Percentiles rank a stretch among this genome's conserved stretches.
phyloP scores from a whole-genome alignment of 2,113 vertebrate species.

The Chaenogobius annularis region DNA sequence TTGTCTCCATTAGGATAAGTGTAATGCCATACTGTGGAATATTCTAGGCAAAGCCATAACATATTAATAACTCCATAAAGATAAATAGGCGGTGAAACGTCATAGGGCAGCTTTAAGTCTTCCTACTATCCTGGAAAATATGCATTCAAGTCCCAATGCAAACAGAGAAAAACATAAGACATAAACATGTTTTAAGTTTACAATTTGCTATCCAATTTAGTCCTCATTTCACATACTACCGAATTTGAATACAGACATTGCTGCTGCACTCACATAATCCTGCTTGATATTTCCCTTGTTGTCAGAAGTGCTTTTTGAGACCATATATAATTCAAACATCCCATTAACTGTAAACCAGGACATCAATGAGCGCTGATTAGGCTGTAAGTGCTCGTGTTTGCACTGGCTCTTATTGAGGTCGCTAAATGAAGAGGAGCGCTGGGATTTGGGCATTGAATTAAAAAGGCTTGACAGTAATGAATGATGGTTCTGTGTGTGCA shows the following conservation, averaged over 20 bases:
- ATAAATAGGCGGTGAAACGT: too few relatives aligned
- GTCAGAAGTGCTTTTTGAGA: constrained; percentile 16
- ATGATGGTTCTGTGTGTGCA: constrained; percentile 59
- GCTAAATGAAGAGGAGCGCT: constrained; percentile 23
- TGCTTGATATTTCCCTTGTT: background rate
- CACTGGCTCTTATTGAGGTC: constrained; percentile 14
- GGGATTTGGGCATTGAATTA: constrained; percentile 25
- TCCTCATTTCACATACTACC: background rate
- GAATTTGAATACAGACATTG: background rate
- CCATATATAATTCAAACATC: constrained; percentile 4
- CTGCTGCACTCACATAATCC: background rate
- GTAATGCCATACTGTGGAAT: too few relatives aligned
- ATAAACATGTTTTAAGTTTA: background rate
- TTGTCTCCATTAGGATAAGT: too few relatives aligned
- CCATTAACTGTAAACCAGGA: constrained; percentile 1
- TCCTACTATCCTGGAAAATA: background rate
- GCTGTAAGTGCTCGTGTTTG: constrained; percentile 12
- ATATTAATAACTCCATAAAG: too few relatives aligned
- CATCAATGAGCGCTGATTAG: constrained; percentile 30
- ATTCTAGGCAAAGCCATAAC: too few relatives aligned
- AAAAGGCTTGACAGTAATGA: constrained; percentile 35
- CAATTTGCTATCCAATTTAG: background rate
- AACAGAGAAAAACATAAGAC: too few relatives aligned
- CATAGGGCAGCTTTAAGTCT: background rate
- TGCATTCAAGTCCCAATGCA: too few relatives aligned